Percentiles rank a stretch among this genome's conserved stretches.
Conservation (phyloP, 2,888 invertebrate species). For the Xestia c-nigrum region DNA sequence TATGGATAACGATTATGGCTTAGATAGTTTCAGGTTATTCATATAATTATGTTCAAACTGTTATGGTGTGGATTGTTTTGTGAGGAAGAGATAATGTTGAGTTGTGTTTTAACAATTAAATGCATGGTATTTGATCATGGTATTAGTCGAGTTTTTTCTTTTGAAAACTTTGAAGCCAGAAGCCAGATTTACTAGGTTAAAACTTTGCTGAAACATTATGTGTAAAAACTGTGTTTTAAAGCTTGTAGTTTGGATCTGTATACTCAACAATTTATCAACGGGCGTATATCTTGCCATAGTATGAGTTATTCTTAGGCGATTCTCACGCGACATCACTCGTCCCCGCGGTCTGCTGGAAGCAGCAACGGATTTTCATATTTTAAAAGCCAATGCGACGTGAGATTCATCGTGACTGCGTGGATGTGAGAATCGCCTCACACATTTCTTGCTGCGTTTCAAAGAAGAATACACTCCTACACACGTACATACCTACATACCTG, state of each 20-base stretch:
- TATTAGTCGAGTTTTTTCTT: conserved; percentile 1
- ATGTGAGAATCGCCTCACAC: not conserved
- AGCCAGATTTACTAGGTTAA: not conserved
- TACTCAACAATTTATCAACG: not conserved
- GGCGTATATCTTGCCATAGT: not conserved
- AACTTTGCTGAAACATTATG: not conserved
- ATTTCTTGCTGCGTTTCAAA: not conserved
- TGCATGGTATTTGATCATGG: not conserved
- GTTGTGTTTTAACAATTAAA: not conserved
- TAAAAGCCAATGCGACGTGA: too few relatives aligned
- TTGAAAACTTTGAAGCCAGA: not conserved
- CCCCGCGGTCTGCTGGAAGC: not conserved
- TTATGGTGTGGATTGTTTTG: not conserved
- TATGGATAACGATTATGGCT: conserved; percentile 1
- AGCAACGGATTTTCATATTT: not conserved
- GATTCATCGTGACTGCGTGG: not conserved
- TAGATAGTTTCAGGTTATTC: not conserved
- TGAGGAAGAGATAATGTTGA: not conserved
- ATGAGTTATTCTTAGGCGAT: not conserved
- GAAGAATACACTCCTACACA: not conserved
- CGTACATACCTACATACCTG: not conserved
- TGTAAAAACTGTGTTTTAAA: not conserved
- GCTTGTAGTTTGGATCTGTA: not conserved
- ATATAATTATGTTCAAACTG: not conserved
- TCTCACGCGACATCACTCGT: not conserved